phyloP scores from a whole-genome alignment of 2,113 vertebrate species.

The Struthidea cinerea region DNA sequence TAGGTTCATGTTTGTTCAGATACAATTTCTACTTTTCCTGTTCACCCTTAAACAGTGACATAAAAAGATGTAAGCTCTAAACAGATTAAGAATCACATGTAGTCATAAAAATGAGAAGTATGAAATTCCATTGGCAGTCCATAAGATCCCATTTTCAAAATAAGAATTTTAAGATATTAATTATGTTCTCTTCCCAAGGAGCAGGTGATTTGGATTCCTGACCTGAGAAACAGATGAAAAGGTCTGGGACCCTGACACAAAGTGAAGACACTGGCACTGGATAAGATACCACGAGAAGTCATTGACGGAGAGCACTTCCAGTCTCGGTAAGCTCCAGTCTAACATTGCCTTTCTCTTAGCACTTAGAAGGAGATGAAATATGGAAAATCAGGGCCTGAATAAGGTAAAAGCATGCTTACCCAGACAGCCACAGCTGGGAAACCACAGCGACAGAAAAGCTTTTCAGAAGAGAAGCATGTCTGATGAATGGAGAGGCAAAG shows the following conservation, averaged over 20 bases:
- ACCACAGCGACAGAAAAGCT: neutral
- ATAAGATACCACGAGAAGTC: neutral
- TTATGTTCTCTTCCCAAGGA: neutral
- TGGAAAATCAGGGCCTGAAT: neutral
- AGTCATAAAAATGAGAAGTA: neutral
- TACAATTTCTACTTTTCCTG: neutral
- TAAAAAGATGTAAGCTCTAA: neutral
- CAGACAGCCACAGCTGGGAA: neutral
- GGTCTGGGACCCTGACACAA: neutral
- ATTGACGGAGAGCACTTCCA: neutral
- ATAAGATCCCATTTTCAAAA: neutral
- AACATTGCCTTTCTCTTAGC: neutral
- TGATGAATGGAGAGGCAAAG: neutral
- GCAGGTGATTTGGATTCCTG: neutral
- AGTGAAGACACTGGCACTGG: neutral
- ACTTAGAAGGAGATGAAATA: neutral
- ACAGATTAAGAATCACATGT: neutral
- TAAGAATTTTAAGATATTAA: neutral
- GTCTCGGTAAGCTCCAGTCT: fast-evolving
- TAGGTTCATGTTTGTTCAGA: neutral
- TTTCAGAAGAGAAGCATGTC: neutral
- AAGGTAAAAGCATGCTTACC: neutral
- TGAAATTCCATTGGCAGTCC: neutral
- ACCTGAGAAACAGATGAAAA: neutral
- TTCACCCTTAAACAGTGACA: neutral